Base-by-base conservation (phyloP, 2,888 invertebrate species). In the Cheilosia variabilis region DNA sequence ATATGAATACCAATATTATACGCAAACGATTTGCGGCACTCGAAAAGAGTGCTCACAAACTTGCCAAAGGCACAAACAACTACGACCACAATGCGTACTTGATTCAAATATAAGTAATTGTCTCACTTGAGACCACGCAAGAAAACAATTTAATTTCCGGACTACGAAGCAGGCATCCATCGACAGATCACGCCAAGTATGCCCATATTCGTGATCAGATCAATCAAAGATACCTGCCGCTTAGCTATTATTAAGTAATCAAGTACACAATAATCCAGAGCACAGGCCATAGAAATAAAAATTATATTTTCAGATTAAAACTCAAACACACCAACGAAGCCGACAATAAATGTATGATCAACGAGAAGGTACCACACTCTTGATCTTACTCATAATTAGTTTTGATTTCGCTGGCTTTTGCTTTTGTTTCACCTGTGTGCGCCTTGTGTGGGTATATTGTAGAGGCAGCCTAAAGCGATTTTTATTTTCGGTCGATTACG, bases 221-320 rank as follows among this genome's bases (percentile, higher is more conserved):
- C 50, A 57, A 65, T 75, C 66, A 76, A 76, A 45, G 41, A 45
- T 50, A 31, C 34, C 72, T 53, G 19, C 15, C 22, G 19, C 52
- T 57, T 69, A n/a, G 47, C 50, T 22, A 43, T 71, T 43, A 72
- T 72, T 72, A 60, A 60, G 52, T 52, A 72, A 62, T 72, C 72
- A 62, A 72, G 37, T n/a, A 60, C 15, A 19, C 45, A 68, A 45
- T 52, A 76, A 76, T 75, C 53, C 68, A 62, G 69, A 77, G 69
- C 53, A 77, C 17, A 19, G 47, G n/a, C 19, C 9, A 22, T 10
- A 50, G 13, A 24, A 24, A 15, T 24, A 22, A 50, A 50, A 22
- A 5, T 24, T 2, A 50, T 50, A 50, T 50, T 22, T 50, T 50
- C 50, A 9, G 2, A 22, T 50, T 50, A 50, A 50, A 13, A 22